Conservation (phyloP, 2,113 vertebrate genomes). For the Procavia capensis region DNA sequence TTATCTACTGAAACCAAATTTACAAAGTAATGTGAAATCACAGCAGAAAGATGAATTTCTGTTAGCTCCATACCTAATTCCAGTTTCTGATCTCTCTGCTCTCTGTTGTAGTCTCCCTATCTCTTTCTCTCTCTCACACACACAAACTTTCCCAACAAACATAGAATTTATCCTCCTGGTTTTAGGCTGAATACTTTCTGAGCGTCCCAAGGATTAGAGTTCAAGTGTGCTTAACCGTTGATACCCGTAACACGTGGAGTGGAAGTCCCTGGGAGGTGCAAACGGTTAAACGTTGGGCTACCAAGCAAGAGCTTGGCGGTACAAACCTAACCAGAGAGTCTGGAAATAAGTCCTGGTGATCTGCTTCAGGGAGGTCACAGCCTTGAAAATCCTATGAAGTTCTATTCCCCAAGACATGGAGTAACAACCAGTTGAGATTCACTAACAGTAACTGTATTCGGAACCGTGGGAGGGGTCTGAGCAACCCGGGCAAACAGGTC, state of each 20-base stretch:
- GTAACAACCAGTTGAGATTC: too few species aligned
- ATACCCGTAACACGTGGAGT: fast-evolving
- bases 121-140: fast-evolving
- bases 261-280: too few species aligned
- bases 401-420: too few species aligned
- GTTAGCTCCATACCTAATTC: neutral
- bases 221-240: neutral
- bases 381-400: too few species aligned
- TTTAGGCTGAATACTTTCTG: neutral
- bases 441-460: neutral
- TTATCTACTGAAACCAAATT: neutral
- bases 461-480: fast-evolving
- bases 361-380: too few species aligned
- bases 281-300: too few species aligned
- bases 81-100: neutral
- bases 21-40: neutral
- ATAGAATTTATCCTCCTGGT: neutral
- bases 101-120: neutral
- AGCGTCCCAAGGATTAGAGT: neutral
- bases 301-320: too few species aligned
- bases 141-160: neutral
- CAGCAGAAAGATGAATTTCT: neutral
- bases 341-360: too few species aligned
- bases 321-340: too few species aligned
- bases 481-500: neutral